These are phyloP conservation scores for Metopolophium dirhodum DNA, from an alignment of 1,140 invertebrate genomes.

Conservation along the genomic window DNA sequence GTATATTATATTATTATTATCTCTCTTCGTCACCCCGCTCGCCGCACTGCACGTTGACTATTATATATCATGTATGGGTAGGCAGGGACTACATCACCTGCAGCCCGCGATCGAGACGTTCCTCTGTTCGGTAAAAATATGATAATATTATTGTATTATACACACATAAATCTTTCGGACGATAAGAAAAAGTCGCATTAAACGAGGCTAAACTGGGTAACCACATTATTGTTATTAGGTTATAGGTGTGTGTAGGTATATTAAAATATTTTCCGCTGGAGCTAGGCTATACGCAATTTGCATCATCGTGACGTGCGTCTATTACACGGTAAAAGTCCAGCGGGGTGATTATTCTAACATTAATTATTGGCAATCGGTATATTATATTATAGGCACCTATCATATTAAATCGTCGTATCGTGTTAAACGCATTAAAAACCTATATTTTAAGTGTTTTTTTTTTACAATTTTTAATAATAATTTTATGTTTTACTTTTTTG, in stretches of 20 bases:
- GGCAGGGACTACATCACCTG: not conserved
- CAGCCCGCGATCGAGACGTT: not conserved
- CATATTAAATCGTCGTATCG: no score
- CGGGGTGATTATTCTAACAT: not conserved
- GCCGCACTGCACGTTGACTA: not conserved
- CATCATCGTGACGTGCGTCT: not conserved
- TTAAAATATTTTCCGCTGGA: no score
- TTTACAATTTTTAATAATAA: no score
- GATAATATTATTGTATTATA: not conserved
- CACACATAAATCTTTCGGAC: not conserved
- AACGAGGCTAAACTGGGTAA: not conserved
- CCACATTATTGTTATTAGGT: not conserved
- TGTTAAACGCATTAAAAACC: no score
- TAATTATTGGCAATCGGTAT: no score
- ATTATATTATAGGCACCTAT: no score
- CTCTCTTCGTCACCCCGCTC: not conserved
- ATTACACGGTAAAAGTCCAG: not conserved
- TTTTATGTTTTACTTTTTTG: no score
- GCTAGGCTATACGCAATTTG: no score
- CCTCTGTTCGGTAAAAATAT: not conserved
- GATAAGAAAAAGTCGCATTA: constrained; percentile 13
- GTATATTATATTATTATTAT: not conserved
- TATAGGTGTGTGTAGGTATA: not conserved
- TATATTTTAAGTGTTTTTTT: no score
- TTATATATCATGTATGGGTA: not conserved